Base-by-base conservation (phyloP, 2,888 invertebrate genomes). In the Platerodrilus igneus region DNA sequence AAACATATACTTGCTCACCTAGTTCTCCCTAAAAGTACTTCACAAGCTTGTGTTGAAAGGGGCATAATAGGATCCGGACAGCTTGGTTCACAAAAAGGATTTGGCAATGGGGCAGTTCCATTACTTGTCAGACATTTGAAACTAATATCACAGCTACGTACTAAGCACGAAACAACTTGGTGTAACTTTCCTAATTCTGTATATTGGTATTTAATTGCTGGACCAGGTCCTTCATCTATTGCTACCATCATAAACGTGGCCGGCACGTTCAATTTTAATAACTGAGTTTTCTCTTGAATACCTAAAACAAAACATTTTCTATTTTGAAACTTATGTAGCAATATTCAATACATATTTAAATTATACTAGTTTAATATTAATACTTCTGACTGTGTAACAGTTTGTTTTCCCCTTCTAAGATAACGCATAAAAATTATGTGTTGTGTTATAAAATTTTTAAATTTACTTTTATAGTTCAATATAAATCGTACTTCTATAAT, bases 141-240 rank as follows among this genome's bases (percentile, higher is more conserved):
- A 53, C 65, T 67, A 40, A 94, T 83, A 74, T 95, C 94, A 71
- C 92, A 94, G 68, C 93, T 93, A 37, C 95, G 82, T 52, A 91
- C 81, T 54, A 96, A 72, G 66, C 86, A 83, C 41, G 92, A 91
- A 36, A 95, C 91, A 47, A 86, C 76, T 71, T 93, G 91, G 71
- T 94, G 94, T 47, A 96, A 75, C 72, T 94, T 94, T 29, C 88
- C 87, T 26, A 95, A 76, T 67, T 96, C 96, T 1, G 92, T 89
- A 69, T 90, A 94, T 67, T 94, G 95, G 68, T 93, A 94, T 71
- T 95, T 95, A 53, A 94, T 93, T 28, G 91, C 82, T 13, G 92
- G 89, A 4, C 92, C 86, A 1, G 91, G 86, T 0, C 91, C 88
- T 62, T 95, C 95, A 58, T 95, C 94, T 63, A 93, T 77, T 19